Evolutionary conservation across 2,797 vertebrate species (phyloP).

Genomic region (Etheostoma nigrum): DNA sequence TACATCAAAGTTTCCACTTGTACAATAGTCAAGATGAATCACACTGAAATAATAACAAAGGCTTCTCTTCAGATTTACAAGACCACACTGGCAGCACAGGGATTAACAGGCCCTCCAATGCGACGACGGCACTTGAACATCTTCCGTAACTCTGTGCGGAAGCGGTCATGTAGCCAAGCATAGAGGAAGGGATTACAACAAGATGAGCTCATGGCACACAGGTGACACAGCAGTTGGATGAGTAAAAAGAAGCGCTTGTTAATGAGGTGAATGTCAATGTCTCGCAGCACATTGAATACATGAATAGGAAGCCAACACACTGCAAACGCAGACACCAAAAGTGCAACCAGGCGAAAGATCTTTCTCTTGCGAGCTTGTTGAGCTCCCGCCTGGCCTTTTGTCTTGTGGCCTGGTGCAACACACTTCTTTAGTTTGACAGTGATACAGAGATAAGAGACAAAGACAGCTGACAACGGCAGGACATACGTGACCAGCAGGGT

Average conservation of each 20-base stretch:
- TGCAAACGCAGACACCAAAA: slow-evolving; percentile 86
- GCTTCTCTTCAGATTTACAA: slow-evolving; percentile 32
- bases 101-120: slow-evolving; percentile 72
- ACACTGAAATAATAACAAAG: not conserved
- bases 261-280: slow-evolving; percentile 89
- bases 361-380: slow-evolving; percentile 87
- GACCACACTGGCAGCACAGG: slow-evolving; percentile 74
- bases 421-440: slow-evolving; percentile 88
- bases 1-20: not conserved
- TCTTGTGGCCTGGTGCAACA: slow-evolving; percentile 78
- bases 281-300: slow-evolving; percentile 90
- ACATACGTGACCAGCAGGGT: slow-evolving; percentile 89
- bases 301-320: slow-evolving; percentile 92
- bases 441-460: slow-evolving; percentile 89
- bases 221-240: slow-evolving; percentile 90
- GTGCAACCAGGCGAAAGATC: slow-evolving; percentile 88
- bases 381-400: slow-evolving; percentile 78
- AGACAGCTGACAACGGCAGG: slow-evolving; percentile 87
- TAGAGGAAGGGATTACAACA: slow-evolving; percentile 92
- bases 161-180: slow-evolving; percentile 90
- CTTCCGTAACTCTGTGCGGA: slow-evolving; percentile 81
- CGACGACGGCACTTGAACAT: slow-evolving; percentile 83
- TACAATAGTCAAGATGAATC: not conserved
- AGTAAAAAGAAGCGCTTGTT: slow-evolving; percentile 89
- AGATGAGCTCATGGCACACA: slow-evolving; percentile 90